Conservation (phyloP, 2,888 invertebrate genomes). For the Hecatera dysodea region DNA sequence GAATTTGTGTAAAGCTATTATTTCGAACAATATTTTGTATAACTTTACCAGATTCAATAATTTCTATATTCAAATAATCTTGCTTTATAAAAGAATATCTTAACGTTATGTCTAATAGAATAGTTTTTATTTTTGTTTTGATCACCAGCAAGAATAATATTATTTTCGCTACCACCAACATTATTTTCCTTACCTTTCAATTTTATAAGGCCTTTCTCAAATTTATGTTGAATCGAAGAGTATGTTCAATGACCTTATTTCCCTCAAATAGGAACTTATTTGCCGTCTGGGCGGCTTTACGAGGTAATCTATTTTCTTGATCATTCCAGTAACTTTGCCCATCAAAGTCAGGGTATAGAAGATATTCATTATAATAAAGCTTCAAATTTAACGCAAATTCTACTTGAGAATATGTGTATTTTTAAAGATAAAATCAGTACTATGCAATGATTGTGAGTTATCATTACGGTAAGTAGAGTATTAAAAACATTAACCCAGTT, state of each 20-base stretch:
- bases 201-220: slow-evolving; percentile 17
- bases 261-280: slow-evolving; percentile 56
- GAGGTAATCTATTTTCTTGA: slow-evolving; percentile 47
- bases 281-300: slow-evolving; percentile 52
- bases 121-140: background rate
- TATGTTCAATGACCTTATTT: slow-evolving; percentile 53
- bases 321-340: slow-evolving; percentile 51
- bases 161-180: background rate
- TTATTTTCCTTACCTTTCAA: slow-evolving; percentile 9
- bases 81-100: too few species aligned
- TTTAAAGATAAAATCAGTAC: slow-evolving; percentile 1
- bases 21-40: background rate
- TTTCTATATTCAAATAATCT: background rate
- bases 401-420: background rate
- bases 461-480: background rate
- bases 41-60: background rate
- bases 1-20: background rate
- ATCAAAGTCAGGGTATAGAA: slow-evolving; percentile 42
- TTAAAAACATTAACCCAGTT: slow-evolving; percentile 38
- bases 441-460: background rate
- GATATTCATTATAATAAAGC: slow-evolving; percentile 40
- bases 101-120: background rate
- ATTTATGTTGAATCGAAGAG: slow-evolving; percentile 38
- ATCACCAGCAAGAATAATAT: background rate
- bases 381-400: slow-evolving; percentile 1